A percentile compares a stretch with the other conserved stretches of the same genome.
phyloP scores from a whole-genome alignment of 2,888 invertebrate genomes.

The Silvanus unidentatus region DNA sequence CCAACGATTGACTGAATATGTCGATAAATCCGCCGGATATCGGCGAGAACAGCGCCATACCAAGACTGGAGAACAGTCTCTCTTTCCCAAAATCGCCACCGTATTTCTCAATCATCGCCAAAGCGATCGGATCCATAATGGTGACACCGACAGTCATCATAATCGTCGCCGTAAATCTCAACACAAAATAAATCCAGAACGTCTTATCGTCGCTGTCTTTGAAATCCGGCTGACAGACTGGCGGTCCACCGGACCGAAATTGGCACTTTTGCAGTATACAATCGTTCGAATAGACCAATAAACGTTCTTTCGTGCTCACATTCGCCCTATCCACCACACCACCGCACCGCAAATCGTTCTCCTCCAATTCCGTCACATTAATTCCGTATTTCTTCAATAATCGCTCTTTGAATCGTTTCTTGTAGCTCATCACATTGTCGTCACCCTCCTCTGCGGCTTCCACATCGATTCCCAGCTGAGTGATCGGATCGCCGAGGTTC shows the following conservation, averaged over 20 bases:
- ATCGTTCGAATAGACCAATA: constrained; percentile 59
- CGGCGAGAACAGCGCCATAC: constrained; percentile 78
- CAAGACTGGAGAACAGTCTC: constrained; percentile 71
- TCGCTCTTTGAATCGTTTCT: constrained; percentile 63
- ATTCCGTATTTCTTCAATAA: constrained; percentile 61
- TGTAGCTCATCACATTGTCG: constrained; percentile 67
- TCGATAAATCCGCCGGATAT: constrained; percentile 75
- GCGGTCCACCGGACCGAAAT: constrained; percentile 68
- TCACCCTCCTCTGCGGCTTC: constrained; percentile 68
- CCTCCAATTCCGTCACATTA: constrained; percentile 67
- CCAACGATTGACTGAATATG: constrained; percentile 59
- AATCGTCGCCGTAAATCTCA: constrained; percentile 74
- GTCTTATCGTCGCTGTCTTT: constrained; percentile 70
- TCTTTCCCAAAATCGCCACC: constrained; percentile 79
- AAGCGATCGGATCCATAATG: constrained; percentile 81
- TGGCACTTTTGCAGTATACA: constrained; percentile 75
- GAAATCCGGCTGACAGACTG: constrained; percentile 73
- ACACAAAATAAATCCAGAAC: constrained; percentile 77
- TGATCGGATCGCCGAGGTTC: constrained; percentile 67
- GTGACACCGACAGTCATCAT: constrained; percentile 81
- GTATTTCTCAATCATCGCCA: constrained; percentile 79
- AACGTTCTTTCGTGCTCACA: constrained; percentile 54
- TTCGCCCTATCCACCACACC: constrained; percentile 65
- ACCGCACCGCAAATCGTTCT: constrained; percentile 69
- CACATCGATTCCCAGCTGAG: constrained; percentile 71